Conservation (phyloP, 2,113 vertebrate genomes). For the Arvicanthis niloticus region DNA sequence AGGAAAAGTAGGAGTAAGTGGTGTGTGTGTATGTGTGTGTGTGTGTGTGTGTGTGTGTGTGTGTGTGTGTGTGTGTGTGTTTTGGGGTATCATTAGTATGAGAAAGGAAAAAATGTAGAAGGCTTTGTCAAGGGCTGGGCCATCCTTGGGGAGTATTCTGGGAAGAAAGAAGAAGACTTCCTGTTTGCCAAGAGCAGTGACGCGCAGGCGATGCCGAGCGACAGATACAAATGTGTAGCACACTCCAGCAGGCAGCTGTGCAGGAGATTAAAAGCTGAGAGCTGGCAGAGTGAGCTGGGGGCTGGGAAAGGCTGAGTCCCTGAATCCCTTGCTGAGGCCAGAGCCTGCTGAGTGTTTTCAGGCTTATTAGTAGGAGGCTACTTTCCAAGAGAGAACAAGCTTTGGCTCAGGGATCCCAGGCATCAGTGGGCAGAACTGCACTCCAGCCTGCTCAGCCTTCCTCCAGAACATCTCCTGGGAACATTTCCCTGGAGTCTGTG, state of each 20-base stretch:
- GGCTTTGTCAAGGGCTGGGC: conserved; percentile 26
- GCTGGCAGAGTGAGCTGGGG: neutral
- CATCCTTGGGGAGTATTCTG: conserved; percentile 55
- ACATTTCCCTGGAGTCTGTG: neutral
- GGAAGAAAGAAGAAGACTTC: conserved; percentile 66
- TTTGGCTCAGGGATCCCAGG: conserved; percentile 12
- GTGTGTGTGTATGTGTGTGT: neutral
- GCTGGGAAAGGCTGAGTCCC: neutral
- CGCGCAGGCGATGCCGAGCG: conserved; percentile 65
- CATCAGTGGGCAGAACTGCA: neutral
- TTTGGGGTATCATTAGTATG: neutral
- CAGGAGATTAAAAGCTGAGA: conserved; percentile 24
- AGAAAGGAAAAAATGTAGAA: conserved; percentile 58
- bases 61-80: conserved; percentile 5
- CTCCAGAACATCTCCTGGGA: neutral
- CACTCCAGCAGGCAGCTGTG: neutral
- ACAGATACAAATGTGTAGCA: conserved; percentile 78
- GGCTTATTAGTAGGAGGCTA: neutral
- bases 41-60: neutral
- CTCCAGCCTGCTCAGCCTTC: neutral
- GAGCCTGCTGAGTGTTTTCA: conserved; percentile 35
- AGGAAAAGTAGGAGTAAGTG: neutral
- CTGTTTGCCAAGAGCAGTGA: conserved; percentile 41
- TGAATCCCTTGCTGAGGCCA: neutral
- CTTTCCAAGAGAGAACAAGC: conserved; percentile 23